phyloP scores from a whole-genome alignment of 2,888 invertebrate genomes.

The Adela reaumurella region DNA sequence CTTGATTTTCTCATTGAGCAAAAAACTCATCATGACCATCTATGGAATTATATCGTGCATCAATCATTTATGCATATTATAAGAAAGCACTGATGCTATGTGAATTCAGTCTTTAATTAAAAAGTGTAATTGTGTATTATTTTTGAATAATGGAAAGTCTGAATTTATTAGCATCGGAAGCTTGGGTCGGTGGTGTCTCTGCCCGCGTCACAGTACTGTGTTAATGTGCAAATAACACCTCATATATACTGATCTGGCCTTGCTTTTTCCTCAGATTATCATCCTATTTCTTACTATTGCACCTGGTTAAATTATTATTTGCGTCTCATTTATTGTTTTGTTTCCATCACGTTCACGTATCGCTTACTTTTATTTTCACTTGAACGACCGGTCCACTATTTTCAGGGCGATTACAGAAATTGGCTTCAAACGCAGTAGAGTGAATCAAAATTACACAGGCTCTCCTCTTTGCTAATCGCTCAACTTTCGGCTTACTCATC shows the following conservation, averaged over 20 bases:
- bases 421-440: conserved; percentile 45
- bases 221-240: conserved; percentile 2
- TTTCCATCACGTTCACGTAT: conserved; percentile 43
- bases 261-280: conserved; percentile 44
- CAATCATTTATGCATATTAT: no score
- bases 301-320: conserved; percentile 56
- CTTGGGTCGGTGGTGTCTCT: neutral
- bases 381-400: conserved; percentile 51
- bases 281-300: conserved; percentile 52
- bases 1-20: no score
- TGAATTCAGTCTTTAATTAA: no score
- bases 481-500: conserved; percentile 65
- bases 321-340: conserved; percentile 43
- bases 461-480: conserved; percentile 84
- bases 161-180: no score
- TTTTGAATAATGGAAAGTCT: no score
- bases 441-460: conserved; percentile 66
- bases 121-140: no score
- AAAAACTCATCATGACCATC: no score
- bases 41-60: no score
- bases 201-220: neutral
- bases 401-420: conserved; percentile 49
- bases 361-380: conserved; percentile 53
- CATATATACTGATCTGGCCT: conserved; percentile 24
- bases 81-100: no score